Evolutionary conservation across 2,888 invertebrate species (phyloP), one percentile per base, ranked within the genome.

Genomic region (Morpho achilles): DNA sequence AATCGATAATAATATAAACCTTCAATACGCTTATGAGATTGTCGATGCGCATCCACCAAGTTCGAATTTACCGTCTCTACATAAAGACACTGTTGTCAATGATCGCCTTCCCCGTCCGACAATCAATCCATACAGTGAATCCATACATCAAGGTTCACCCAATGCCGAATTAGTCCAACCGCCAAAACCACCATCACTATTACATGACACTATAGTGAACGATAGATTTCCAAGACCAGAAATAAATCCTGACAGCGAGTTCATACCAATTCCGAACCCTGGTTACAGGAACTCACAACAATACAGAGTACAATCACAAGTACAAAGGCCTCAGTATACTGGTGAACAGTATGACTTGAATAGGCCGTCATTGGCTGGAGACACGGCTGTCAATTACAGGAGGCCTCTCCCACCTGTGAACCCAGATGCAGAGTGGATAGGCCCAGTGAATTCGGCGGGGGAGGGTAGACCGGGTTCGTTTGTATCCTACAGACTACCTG

Each of bases 401-500:
- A 80, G 92, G 71, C 92, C 92, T n/a, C 71, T 91, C 59, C 92
- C 93, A 7, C 76, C 88, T 0, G 72, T 91, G 40, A 92, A 93
- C 66, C 92, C 92, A 0, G 91, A 93, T 49, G 91, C 93, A 8
- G 94, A 94, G 75, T 92, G 91, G 79, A 87, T 94, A 61, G 77
- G 84, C 60, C 85, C 91, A 0, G 83, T 91, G 60, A 92, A 92
- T 69, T 79, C 85, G 0, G 85, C 84, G 75, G 66, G 80, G 83
- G 62, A 77, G 74, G 64, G 79, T 73, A 0, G 64, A 56, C 58
- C 69, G 61, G 71, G 72, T n/a, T 92, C 94, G 22, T 93, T 93
- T 70, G 94, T 95, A 66, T 94, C 95, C 8, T 95, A 95, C 79
- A 87, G 93, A 69, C 83, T 95, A 60, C 95, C 95, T 0, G 95